A percentile compares a stretch with the other conserved stretches of the same genome.
phyloP scores from a whole-genome alignment of 2,113 vertebrate species.

The Pterocles gutturalis region DNA sequence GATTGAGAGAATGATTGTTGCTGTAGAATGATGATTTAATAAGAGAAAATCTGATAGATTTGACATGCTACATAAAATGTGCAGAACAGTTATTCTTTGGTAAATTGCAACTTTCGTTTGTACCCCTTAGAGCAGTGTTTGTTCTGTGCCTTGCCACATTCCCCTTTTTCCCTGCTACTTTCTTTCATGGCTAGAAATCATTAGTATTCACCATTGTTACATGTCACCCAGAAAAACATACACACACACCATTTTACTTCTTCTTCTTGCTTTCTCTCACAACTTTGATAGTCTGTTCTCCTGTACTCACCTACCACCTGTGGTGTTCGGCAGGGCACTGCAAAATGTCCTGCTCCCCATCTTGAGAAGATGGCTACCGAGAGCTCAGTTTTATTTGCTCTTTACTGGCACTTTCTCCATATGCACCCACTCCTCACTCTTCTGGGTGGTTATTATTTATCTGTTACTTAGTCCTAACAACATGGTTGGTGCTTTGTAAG shows the following conservation, averaged over 20 bases:
- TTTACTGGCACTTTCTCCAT: background rate
- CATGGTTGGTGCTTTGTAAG: background rate
- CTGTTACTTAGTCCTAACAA: background rate
- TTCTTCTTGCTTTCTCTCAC: background rate
- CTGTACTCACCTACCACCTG: background rate
- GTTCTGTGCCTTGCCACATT: slow-evolving; percentile 8
- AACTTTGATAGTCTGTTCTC: background rate
- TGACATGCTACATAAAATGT: slow-evolving; percentile 67
- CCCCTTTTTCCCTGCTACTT: background rate
- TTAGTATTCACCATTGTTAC: background rate
- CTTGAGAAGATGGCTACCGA: background rate
- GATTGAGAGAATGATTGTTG: slow-evolving; percentile 64
- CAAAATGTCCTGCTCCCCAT: background rate
- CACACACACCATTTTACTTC: background rate
- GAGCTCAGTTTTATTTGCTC: background rate
- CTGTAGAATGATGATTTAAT: slow-evolving; percentile 71
- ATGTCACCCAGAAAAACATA: background rate
- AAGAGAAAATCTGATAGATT: slow-evolving; percentile 70
- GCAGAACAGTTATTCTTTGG: slow-evolving; percentile 48
- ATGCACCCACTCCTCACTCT: background rate
- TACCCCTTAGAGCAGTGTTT: slow-evolving; percentile 25
- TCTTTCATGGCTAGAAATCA: slow-evolving; percentile 5
- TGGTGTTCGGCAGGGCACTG: background rate
- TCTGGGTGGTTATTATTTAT: slow-evolving; percentile 16
- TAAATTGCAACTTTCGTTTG: slow-evolving; percentile 62